These are phyloP conservation scores for Heteronetta atricapilla DNA, from an alignment of 2,113 vertebrate genomes.

Conservation along the genomic window DNA sequence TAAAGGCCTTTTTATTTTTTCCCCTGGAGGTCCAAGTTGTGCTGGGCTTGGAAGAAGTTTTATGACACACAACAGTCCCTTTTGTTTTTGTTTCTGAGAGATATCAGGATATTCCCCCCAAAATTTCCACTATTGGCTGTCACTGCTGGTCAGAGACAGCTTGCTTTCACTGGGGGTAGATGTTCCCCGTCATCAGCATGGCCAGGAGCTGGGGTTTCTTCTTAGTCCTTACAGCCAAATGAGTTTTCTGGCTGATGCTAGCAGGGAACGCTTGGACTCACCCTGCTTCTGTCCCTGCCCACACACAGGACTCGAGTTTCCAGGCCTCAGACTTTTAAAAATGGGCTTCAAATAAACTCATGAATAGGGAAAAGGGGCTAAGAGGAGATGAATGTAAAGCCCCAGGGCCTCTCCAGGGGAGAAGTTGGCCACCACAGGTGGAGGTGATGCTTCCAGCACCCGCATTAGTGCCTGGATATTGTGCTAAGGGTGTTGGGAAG, in stretches of 20 bases:
- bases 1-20: background rate
- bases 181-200: background rate
- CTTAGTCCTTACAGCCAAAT: background rate
- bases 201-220: background rate
- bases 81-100: background rate
- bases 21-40: background rate
- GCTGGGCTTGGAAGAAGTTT: background rate
- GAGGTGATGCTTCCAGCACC: background rate
- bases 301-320: background rate
- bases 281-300: background rate
- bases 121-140: background rate
- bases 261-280: background rate
- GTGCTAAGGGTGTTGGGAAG: background rate
- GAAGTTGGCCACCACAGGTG: no score
- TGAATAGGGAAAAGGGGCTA: background rate
- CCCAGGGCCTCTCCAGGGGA: background rate
- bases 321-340: background rate
- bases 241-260: background rate
- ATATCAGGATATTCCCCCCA: background rate
- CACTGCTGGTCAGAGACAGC: background rate
- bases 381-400: background rate
- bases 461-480: no score
- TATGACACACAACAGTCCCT: background rate
- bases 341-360: background rate
- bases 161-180: background rate